phyloP scores from a whole-genome alignment of 1,140 invertebrate species.

The Melanaphis sacchari region DNA sequence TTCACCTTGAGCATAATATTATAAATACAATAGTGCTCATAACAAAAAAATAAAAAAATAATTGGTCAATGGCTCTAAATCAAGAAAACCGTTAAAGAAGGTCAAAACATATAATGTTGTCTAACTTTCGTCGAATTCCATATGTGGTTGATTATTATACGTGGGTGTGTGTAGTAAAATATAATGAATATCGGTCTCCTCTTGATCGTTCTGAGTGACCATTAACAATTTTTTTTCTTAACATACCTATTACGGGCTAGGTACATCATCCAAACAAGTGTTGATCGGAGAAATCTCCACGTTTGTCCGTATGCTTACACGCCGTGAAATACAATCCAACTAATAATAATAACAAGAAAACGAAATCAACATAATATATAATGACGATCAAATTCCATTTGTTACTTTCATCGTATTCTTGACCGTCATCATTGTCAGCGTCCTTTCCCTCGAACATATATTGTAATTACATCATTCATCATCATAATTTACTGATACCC shows the following conservation, averaged over 20 bases:
- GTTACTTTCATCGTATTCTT: constrained; percentile 50
- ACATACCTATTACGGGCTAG: not conserved
- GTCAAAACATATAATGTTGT: constrained; percentile 15
- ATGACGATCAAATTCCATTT: constrained; percentile 56
- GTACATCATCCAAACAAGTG: constrained; percentile 10
- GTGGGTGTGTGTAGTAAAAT: constrained; percentile 18
- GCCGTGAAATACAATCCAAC: constrained; percentile 31
- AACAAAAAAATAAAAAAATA: not conserved
- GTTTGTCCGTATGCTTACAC: constrained; percentile 8
- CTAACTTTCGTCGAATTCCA: not conserved
- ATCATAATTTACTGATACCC: constrained; percentile 18
- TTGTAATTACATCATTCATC: constrained; percentile 53
- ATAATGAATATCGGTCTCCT: not conserved
- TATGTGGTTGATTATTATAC: not conserved
- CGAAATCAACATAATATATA: constrained; percentile 53
- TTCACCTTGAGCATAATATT: not conserved
- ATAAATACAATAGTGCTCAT: not conserved
- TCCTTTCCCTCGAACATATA: constrained; percentile 33
- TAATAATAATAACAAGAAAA: constrained; percentile 53
- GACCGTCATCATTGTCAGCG: constrained; percentile 51
- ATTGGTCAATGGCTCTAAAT: not conserved
- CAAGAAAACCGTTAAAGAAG: not conserved
- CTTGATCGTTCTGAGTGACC: not conserved
- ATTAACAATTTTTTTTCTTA: constrained; percentile 32
- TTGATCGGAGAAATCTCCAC: constrained; percentile 46